Evolutionary conservation across 2,113 vertebrate genomes (phyloP), one percentile per base, ranked within the genome.

Genomic region (Cyprichromis sp.): DNA sequence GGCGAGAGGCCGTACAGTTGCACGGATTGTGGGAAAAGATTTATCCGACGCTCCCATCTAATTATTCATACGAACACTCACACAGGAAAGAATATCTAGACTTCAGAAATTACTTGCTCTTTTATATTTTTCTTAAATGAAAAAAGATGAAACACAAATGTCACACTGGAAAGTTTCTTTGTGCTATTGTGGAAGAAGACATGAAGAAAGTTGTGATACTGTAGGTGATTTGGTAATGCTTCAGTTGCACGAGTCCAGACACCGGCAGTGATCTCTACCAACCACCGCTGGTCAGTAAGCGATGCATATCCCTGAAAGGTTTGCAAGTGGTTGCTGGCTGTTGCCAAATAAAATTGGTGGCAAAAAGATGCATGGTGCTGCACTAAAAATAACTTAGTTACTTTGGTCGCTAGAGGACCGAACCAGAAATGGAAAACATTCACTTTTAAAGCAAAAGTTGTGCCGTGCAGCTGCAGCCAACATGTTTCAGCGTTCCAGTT

Each of bases 1-100:
- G 92, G 92, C 9, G 89, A 91, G 13, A 89, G 82, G 86, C 92
- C 88, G 0, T 91, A 85, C 9, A 79, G 82, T 8, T 91, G 90
- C 73, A 38, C 17, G 3, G 16, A 26, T 3, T 93, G 90, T 87
- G 84, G 84, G 12, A 93, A 93, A 52, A 78, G 80, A 71, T 93
- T 91, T 66, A 81, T 89, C 29, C 82, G 89, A 5, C 85, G 85
- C 19, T 90, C 87, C 4, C 91, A 90, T 86, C 80, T 90, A 68
- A 83, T 87, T 17, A 71, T 83, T 79, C 91, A 90, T 13, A 86
- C 61, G 83, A 89, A 82, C 63, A 87, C 91, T 31, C 91, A 92
- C 16, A 3, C 80, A 17, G 81, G 42, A 78, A 85, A 87, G 13
- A 81, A 55, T 52, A 31, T 78, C 26, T 78, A 78, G 26, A 45